Evolutionary conservation across 2,888 invertebrate genomes (phyloP), one percentile per base, ranked within the genome.

Genomic region (Pammene aurita): DNA sequence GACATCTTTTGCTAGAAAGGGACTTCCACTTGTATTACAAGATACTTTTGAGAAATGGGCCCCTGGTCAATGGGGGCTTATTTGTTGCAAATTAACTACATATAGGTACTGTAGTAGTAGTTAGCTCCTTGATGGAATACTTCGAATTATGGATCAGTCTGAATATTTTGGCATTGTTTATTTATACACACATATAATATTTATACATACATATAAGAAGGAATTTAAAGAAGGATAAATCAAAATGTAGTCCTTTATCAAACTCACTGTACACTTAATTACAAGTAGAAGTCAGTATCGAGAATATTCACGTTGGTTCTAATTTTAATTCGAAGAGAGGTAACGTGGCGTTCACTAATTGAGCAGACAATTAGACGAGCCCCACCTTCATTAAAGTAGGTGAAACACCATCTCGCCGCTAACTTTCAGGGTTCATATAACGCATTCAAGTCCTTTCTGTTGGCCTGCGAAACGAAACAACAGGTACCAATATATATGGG

Each of bases 361-460:
- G 90, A 83, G 84, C 80, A 82, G 78, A 89, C 90, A 90, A 91
- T 91, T 90, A 90, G 86, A 84, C 72, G 77, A 73, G 77, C 74
- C 81, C 72, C 80, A 80, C 83, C 83, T 86, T 89, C 84, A 81
- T 84, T 88, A 85, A 75, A 79, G 75, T 82, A 82, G 78, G 79
- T 85, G 88, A 83, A 89, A 89, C 79, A 79, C 73, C 77, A 87
- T 82, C 82, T 76, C 67, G 76, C 77, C 75, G 72, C 74, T 77
- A 60, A 60, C 69, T 48, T 69, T 50, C 60, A 54, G 50, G 69
- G 69, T 10, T 69, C 69, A 60, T 55, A 48, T 65, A 65, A 46
- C 68, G 54, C 38, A 16, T 56, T 54, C 14, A 41, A 26, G 56
- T 55, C 52, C 42, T 63, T 52, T 26, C 42, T 54, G n/a, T 14